Conservation (phyloP, 2,113 vertebrate genomes). For the Mesitornis unicolor region DNA sequence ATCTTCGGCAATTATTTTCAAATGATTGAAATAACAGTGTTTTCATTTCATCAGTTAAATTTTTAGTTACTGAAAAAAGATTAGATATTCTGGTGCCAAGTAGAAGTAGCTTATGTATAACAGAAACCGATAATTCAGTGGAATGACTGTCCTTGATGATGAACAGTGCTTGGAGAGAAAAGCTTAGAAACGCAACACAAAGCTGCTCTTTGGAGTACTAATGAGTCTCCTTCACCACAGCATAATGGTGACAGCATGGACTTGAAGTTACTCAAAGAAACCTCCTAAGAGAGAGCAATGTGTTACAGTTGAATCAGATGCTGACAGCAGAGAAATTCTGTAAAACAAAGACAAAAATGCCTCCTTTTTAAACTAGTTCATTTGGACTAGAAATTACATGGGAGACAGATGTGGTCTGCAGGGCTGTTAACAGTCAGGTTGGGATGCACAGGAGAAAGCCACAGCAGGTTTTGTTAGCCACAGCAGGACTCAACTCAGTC, state of each 20-base stretch:
- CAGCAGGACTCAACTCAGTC: background rate
- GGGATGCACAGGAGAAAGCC: background rate
- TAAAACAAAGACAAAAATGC: background rate
- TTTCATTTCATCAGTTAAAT: slow-evolving; percentile 23
- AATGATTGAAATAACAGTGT: background rate
- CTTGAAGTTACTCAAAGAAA: background rate
- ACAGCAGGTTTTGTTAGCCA: background rate
- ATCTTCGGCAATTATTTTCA: background rate
- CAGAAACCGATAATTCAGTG: background rate
- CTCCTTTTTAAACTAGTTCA: background rate
- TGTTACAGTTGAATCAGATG: background rate
- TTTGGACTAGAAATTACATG: background rate
- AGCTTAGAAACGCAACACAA: background rate
- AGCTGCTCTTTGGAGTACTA: background rate
- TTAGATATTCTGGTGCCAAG: background rate
- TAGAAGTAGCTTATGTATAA: background rate
- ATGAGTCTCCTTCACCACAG: background rate
- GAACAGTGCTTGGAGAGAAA: background rate
- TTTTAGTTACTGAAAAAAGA: background rate
- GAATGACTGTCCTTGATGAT: background rate
- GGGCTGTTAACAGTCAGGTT: background rate
- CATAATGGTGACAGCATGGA: background rate
- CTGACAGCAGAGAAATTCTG: background rate
- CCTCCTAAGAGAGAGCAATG: background rate
- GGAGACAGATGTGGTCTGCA: background rate